phyloP scores from a whole-genome alignment of 2,797 vertebrate genomes.

The Poeciliopsis gracilis region DNA sequence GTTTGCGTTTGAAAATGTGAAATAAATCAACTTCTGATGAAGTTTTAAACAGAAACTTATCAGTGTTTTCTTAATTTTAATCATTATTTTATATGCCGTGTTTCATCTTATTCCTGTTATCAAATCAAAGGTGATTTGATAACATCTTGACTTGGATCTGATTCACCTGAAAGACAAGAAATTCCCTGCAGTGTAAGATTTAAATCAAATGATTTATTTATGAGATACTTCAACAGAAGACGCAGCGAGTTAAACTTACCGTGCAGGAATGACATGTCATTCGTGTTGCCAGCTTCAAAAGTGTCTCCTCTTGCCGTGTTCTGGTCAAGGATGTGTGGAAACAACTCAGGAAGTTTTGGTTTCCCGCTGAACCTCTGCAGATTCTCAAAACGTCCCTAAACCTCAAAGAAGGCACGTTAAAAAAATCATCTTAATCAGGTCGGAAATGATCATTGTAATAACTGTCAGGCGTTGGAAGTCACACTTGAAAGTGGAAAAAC shows the following conservation, averaged over 20 bases:
- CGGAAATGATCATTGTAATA: neutral
- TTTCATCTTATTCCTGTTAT: neutral
- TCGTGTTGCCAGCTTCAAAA: neutral
- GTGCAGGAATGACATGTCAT: neutral
- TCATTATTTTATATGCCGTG: neutral
- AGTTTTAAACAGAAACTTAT: constrained; percentile 52
- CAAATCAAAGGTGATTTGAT: neutral
- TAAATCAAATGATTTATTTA: neutral
- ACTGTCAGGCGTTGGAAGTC: neutral
- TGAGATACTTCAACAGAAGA: neutral
- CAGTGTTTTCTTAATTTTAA: neutral
- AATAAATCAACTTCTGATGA: constrained; percentile 72
- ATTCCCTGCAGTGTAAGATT: neutral
- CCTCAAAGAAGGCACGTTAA: neutral
- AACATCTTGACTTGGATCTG: neutral
- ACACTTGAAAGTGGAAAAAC: neutral
- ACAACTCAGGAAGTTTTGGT: neutral
- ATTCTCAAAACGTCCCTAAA: neutral
- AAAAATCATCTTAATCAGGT: neutral
- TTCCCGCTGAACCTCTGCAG: neutral
- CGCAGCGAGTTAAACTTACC: neutral
- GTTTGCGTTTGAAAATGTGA: constrained; percentile 37
- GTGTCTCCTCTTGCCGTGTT: neutral
- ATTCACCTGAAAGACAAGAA: neutral
- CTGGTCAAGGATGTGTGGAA: neutral